Conservation (phyloP, 2,888 invertebrate genomes). For the Portevinia maculata region DNA sequence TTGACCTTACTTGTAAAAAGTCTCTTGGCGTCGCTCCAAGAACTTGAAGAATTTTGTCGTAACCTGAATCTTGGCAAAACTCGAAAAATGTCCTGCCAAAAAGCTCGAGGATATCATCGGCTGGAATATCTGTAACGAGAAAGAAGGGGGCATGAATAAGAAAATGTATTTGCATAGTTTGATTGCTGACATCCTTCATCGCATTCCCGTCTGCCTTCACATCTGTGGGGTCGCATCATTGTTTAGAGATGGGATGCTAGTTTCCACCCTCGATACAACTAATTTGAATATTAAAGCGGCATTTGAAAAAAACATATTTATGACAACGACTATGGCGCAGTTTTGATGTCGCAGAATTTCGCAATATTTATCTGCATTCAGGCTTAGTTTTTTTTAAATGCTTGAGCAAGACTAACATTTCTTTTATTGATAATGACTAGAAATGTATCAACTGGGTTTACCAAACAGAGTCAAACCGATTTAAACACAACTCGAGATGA, state of each 20-base stretch:
- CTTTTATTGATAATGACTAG: too few relatives aligned
- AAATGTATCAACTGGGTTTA: too few relatives aligned
- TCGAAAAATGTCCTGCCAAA: slow-evolving; percentile 98
- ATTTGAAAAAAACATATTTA: slow-evolving; percentile 39
- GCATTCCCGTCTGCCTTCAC: neutral
- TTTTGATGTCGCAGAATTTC: neutral
- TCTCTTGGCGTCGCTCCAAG: slow-evolving; percentile 97
- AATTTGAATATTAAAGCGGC: slow-evolving; percentile 60
- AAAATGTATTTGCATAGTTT: slow-evolving; percentile 61
- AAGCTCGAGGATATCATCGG: slow-evolving; percentile 93
- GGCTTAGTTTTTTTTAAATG: too few relatives aligned
- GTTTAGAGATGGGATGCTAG: neutral
- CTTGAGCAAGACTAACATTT: too few relatives aligned
- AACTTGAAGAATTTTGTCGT: slow-evolving; percentile 96
- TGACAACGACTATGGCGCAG: slow-evolving; percentile 40
- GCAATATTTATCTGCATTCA: too few relatives aligned
- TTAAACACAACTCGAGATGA: too few relatives aligned
- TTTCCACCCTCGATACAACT: slow-evolving; percentile 20
- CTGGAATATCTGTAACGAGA: slow-evolving; percentile 89
- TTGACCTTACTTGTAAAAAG: slow-evolving; percentile 90
- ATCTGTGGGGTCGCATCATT: neutral
- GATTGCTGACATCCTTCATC: slow-evolving; percentile 43
- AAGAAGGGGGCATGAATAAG: neutral
- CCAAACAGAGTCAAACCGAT: too few relatives aligned
- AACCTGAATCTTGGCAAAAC: slow-evolving; percentile 98